A percentile compares a stretch with the other conserved stretches of the same genome.
Evolutionary conservation across 2,888 invertebrate species (phyloP).

Genomic region (Cabera pusaria): DNA sequence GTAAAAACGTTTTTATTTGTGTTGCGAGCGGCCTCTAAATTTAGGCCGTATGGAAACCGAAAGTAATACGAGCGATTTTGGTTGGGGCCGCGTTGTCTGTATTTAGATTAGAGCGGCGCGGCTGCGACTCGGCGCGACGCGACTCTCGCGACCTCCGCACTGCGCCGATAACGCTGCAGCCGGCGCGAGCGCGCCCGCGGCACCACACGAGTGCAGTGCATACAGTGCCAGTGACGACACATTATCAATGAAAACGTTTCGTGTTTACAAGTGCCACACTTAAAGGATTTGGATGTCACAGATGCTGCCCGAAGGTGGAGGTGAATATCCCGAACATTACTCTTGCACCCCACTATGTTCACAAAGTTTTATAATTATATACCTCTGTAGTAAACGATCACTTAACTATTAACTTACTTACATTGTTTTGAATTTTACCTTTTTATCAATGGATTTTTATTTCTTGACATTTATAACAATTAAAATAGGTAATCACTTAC

Average conservation of each 20-base stretch:
- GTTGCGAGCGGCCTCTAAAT: slow-evolving; percentile 79
- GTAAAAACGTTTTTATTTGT: slow-evolving; percentile 81
- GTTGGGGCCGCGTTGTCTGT: slow-evolving; percentile 76
- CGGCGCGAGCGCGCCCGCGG: slow-evolving; percentile 30
- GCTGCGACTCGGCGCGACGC: slow-evolving; percentile 39
- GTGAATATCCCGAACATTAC: slow-evolving; percentile 69
- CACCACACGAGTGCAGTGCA: slow-evolving; percentile 26
- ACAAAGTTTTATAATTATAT: too few relatives aligned
- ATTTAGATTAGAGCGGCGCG: slow-evolving; percentile 74
- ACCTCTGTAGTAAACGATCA: too few relatives aligned
- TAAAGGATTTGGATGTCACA: slow-evolving; percentile 71
- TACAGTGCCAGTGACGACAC: slow-evolving; percentile 28
- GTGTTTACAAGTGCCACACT: slow-evolving; percentile 41
- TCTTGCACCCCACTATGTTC: too few relatives aligned
- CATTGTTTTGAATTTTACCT: too few relatives aligned
- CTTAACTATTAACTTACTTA: too few relatives aligned
- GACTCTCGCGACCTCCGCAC: slow-evolving; percentile 26
- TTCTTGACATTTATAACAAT: too few relatives aligned
- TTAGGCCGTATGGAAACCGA: slow-evolving; percentile 80
- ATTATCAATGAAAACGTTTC: slow-evolving; percentile 44
- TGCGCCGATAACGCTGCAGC: slow-evolving; percentile 30
- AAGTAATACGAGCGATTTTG: slow-evolving; percentile 81
- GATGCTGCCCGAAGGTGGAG: slow-evolving; percentile 77
- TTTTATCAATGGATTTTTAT: too few relatives aligned
- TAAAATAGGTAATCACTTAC: too few relatives aligned